Evolutionary conservation across 2,888 invertebrate genomes (phyloP), one percentile per base, ranked within the genome.

Genomic region (Agrilus cyanescens): DNA sequence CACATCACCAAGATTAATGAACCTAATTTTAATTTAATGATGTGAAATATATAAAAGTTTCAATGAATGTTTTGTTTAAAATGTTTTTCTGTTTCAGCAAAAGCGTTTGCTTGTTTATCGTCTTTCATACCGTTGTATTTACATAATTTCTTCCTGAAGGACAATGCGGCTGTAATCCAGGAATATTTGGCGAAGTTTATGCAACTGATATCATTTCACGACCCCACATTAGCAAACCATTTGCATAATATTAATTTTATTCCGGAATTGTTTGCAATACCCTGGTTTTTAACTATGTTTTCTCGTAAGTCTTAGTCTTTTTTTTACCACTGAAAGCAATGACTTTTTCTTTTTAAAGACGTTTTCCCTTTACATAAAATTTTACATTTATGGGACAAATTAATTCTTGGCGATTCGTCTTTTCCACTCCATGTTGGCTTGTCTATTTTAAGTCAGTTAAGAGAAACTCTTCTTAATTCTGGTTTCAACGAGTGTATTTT

Each of bases 201-300:
- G 51, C 96, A 96, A 62, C 74, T 97, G 58, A 85, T 95, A 35
- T 86, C 95, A 32, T 98, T 90, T 66, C 93, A 96, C 61, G 97
- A 98, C 65, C 93, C 97, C 0, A 75, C 80, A 44, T 67, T 98
- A 44, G 88, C 91, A 2, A 87, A 87, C 60, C 97, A 97, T 67
- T 71, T 98, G 37, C 80, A 85, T 56, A 82, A 83, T 12, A 96
- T 97, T 53, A 89, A 84, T 59, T 98, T 98, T 63, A 90, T 87
- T 53, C 96, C 98, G 0, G 96, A 98, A 67, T 72, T 97, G 12
- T 98, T 96, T 68, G 94, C 97, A 14, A 97, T 98, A 64, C 96
- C 97, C 0, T 98, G 97, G 97, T 97, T 96, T 65, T 73, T 97
- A 30, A 97, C 96, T 5, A 94, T 97, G 89, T 97, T 94, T 70